These are phyloP conservation scores for Cotesia congregata DNA, from an alignment of 2,888 invertebrate genomes.

Conservation along the genomic window DNA sequence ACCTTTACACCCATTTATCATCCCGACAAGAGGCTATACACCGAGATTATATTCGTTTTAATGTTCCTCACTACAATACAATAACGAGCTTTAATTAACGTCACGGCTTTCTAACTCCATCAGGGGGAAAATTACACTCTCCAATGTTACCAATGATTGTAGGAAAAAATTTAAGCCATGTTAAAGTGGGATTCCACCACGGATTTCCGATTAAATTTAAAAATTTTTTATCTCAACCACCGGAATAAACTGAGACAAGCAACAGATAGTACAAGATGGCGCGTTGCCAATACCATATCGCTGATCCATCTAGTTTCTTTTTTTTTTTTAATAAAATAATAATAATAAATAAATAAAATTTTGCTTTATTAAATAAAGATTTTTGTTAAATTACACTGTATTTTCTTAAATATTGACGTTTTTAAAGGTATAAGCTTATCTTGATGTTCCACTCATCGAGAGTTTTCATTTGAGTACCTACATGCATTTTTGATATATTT, in stretches of 20 bases:
- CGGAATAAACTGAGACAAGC: slow-evolving; percentile 46
- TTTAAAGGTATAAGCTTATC: no score
- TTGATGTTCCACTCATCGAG: no score
- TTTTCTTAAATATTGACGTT: no score
- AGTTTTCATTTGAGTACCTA: no score
- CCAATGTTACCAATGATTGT: no score
- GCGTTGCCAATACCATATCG: slow-evolving; percentile 43
- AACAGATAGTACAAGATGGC: slow-evolving; percentile 49
- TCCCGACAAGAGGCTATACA: neutral
- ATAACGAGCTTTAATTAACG: slow-evolving; percentile 15
- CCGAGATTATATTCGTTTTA: slow-evolving; percentile 1
- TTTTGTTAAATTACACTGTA: no score
- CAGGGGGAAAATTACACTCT: no score
- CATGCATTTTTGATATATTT: no score
- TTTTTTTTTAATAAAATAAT: neutral
- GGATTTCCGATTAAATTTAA: slow-evolving; percentile 14
- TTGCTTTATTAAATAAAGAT: no score
- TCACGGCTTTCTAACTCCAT: neutral
- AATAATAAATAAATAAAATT: no score
- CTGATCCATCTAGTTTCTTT: slow-evolving; percentile 24
- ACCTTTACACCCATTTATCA: slow-evolving; percentile 3
- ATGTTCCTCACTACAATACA: neutral
- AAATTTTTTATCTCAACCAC: slow-evolving; percentile 11
- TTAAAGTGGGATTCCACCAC: neutral
- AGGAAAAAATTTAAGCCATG: no score